Evolutionary conservation across 2,113 vertebrate species (phyloP).

Genomic region (Poeciliopsis turrubarensis): DNA sequence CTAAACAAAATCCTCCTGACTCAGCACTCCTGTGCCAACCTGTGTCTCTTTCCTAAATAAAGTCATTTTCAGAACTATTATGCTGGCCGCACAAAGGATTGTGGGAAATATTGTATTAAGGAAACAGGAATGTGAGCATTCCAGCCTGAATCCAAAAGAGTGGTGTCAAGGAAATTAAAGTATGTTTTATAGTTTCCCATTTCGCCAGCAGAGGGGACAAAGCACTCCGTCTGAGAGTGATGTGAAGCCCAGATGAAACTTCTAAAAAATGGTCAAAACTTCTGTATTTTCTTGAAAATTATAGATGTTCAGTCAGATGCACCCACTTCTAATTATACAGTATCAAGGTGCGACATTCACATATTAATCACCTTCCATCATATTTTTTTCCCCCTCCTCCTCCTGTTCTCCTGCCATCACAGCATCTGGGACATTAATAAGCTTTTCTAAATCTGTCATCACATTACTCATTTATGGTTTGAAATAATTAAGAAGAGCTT

Average conservation of each 20-base stretch:
- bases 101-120: background rate
- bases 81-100: background rate
- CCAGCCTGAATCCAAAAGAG: background rate
- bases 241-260: background rate
- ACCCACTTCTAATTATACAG: background rate
- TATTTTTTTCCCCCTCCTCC: background rate
- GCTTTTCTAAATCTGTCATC: slow-evolving; percentile 43
- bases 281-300: background rate
- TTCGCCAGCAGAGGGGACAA: background rate
- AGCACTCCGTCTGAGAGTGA: background rate
- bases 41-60: too few relatives aligned
- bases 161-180: background rate
- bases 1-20: too few relatives aligned
- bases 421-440: slow-evolving; percentile 48
- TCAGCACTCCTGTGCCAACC: too few relatives aligned
- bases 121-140: background rate
- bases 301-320: background rate
- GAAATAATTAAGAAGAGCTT: background rate
- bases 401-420: slow-evolving; percentile 6
- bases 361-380: slow-evolving; percentile 10
- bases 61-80: too few relatives aligned
- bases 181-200: background rate
- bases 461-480: slow-evolving; percentile 34
- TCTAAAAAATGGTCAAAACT: background rate
- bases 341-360: background rate